Percentiles rank a stretch among this genome's conserved stretches.
Evolutionary conservation across 2,113 vertebrate genomes (phyloP).

Genomic region (Vimba vimba): DNA sequence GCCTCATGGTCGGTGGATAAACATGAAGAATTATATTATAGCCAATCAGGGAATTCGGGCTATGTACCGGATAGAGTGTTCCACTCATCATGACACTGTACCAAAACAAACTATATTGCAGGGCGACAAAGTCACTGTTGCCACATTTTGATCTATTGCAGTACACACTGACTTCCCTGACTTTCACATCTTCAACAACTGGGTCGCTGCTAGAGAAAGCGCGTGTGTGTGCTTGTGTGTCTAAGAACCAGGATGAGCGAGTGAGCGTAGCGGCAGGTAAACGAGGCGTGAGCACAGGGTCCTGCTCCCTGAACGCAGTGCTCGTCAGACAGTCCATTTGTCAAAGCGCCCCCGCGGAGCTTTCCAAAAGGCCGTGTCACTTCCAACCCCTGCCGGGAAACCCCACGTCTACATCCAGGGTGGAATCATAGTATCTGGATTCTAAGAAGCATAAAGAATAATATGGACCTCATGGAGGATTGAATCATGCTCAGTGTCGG

Average conservation of each 20-base stretch:
- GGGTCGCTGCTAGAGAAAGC: slow-evolving; percentile 32
- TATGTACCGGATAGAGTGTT: background rate
- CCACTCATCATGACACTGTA: background rate
- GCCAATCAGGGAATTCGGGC: background rate
- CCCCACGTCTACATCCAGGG: slow-evolving; percentile 40
- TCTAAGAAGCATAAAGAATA: background rate
- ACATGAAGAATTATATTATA: background rate
- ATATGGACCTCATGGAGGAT: background rate
- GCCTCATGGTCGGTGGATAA: no score
- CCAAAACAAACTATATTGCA: slow-evolving; percentile 33
- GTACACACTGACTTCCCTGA: slow-evolving; percentile 33
- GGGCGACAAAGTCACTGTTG: slow-evolving; percentile 3
- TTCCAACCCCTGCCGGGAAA: slow-evolving; percentile 71
- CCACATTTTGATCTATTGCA: slow-evolving; percentile 30
- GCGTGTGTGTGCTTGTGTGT: slow-evolving; percentile 44
- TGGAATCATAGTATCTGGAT: background rate
- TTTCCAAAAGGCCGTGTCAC: slow-evolving; percentile 72
- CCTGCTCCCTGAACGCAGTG: slow-evolving; percentile 67
- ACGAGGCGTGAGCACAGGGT: slow-evolving; percentile 75
- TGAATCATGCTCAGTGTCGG: background rate
- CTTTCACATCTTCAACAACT: slow-evolving; percentile 39
- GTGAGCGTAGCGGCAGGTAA: slow-evolving; percentile 76
- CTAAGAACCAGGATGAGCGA: slow-evolving; percentile 70
- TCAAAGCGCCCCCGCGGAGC: slow-evolving; percentile 71
- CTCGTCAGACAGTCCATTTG: slow-evolving; percentile 79